These are phyloP conservation scores for Euphonia xanthogaster DNA, from an alignment of 2,797 vertebrate species.

Conservation along the genomic window DNA sequence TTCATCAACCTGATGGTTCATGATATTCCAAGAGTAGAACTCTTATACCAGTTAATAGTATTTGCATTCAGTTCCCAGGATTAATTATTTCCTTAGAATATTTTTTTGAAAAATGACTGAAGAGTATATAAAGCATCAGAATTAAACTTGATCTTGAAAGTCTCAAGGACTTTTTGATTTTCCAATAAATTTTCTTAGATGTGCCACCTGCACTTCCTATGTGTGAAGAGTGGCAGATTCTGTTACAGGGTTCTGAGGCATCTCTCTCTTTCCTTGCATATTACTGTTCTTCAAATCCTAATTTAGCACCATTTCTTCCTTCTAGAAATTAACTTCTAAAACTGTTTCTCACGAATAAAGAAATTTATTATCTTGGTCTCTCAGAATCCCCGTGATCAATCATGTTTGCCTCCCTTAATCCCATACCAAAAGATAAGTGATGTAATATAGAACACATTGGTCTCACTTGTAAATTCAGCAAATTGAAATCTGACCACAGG, in stretches of 20 bases:
- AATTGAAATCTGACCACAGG: neutral
- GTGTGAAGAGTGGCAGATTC: neutral
- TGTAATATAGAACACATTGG: neutral
- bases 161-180: neutral
- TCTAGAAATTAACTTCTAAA: neutral
- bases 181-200: neutral
- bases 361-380: neutral
- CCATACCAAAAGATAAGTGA: neutral
- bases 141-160: neutral
- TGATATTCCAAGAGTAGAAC: neutral
- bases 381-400: neutral
- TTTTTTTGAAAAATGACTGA: neutral
- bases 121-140: neutral
- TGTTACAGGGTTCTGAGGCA: neutral
- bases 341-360: neutral
- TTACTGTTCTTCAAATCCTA: neutral
- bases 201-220: neutral
- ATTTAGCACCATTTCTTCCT: neutral
- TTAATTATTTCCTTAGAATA: neutral
- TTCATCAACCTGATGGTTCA: neutral
- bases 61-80: neutral
- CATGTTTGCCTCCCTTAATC: neutral
- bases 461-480: neutral
- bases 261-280: neutral
- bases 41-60: neutral